Base-by-base conservation (phyloP, 2,113 vertebrate genomes). In the Chloropsis cyanopogon region DNA sequence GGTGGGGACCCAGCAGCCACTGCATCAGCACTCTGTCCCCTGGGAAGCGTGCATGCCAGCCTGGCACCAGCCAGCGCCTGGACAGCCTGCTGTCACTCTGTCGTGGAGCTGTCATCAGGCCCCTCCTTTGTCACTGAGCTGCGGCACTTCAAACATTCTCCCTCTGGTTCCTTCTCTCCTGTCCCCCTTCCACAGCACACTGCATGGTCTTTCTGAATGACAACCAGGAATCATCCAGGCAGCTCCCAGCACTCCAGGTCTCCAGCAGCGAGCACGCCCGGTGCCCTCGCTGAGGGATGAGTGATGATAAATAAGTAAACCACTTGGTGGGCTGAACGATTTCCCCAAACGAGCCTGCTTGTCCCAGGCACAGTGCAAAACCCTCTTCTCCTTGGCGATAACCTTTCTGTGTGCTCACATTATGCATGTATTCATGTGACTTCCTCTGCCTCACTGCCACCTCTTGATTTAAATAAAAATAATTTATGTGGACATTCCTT, bases 341-440 rank as follows among this genome's bases (percentile, higher is more conserved):
- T 97, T 97, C 94, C 84, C 97, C 73, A 86, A 97, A 97, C 72
- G 95, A 98, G 96, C 95, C 96, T 86, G 96, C 97, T 96, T 95
- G 96, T 97, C 97, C 97, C 93, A 91, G 78, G 94, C 97, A 68
- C 88, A 42, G 94, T 47, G 93, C 94, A 91, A 96, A 94, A 76
- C 76, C 78, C 80, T 96, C 96, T 97, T 97, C 95, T 97, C 96
- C 95, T 97, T 89, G 52, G 97, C 46, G 42, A 97, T 96, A 98
- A 96, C 97, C 98, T 96, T 97, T 98, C 98, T 98, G 98, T 97
- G 96, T 98, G 98, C 98, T 98, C 98, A 98, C 98, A 97, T 97
- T 98, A 98, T 99, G 98, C 98, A 98, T 98, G 98, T 98, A 95
- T 98, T 97, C 97, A 97, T 98, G 98, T 98, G 98, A 98, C 98